These are phyloP conservation scores for Ooceraea biroi DNA, from an alignment of 1,140 invertebrate genomes.

Conservation along the genomic window DNA sequence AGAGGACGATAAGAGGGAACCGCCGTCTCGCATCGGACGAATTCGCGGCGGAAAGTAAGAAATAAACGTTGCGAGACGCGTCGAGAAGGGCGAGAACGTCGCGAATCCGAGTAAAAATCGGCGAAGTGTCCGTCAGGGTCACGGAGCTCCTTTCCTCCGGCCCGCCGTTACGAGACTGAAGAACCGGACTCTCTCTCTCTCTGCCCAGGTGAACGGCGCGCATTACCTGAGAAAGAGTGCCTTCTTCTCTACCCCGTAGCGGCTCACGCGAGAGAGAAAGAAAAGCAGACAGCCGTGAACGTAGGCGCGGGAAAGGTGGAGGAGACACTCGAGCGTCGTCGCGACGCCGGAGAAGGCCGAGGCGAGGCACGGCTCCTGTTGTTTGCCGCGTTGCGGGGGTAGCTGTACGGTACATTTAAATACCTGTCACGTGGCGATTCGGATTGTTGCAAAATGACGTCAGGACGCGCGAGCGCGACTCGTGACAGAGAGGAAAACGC, in stretches of 20 bases:
- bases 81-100: not conserved
- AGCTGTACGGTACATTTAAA: constrained; percentile 52
- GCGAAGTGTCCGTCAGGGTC: constrained; percentile 78
- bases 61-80: not conserved
- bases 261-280: not conserved
- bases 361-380: constrained; percentile 44
- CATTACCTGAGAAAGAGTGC: constrained; percentile 75
- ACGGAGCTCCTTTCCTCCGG: constrained; percentile 85
- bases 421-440: constrained; percentile 51
- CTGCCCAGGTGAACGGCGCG: constrained; percentile 79
- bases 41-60: not conserved
- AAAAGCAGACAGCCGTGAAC: constrained; percentile 64
- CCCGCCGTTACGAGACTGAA: constrained; percentile 84
- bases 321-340: constrained; percentile 59
- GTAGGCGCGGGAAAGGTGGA: constrained; percentile 68
- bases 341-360: constrained; percentile 61
- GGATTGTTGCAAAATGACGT: constrained; percentile 55
- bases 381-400: constrained; percentile 55
- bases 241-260: constrained; percentile 30
- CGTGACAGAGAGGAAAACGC: not conserved
- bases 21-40: constrained; percentile 7
- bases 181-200: constrained; percentile 75
- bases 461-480: constrained; percentile 5
- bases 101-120: constrained; percentile 20
- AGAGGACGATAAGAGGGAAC: not conserved